These are phyloP conservation scores for Catostomus latipinnis DNA, from an alignment of 2,797 vertebrate genomes.

Conservation along the genomic window DNA sequence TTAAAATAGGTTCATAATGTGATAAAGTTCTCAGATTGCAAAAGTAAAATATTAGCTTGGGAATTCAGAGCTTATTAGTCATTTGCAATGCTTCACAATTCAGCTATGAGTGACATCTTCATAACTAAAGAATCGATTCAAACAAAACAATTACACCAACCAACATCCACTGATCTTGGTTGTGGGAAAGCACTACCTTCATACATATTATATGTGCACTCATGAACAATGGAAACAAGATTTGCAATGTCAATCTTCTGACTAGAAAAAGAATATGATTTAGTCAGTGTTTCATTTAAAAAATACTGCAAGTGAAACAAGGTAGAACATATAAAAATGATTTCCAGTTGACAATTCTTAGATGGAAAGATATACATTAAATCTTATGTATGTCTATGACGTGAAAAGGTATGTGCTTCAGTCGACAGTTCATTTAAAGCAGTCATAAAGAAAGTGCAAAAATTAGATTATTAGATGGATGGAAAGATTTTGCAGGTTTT, in stretches of 20 bases:
- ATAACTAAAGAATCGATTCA: not conserved
- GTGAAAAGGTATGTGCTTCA: not conserved
- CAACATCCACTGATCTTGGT: not conserved
- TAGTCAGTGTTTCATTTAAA: conserved; percentile 44
- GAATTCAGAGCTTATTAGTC: not conserved
- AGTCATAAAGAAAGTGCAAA: conserved; percentile 1
- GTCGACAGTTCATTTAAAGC: conserved; percentile 42
- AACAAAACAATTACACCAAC: not conserved
- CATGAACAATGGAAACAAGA: conserved; percentile 10
- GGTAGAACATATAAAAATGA: not conserved
- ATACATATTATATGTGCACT: conserved; percentile 6
- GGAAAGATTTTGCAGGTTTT: not conserved
- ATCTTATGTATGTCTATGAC: too few relatives aligned
- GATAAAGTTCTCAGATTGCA: not conserved
- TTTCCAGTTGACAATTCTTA: not conserved
- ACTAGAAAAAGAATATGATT: not conserved
- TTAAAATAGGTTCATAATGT: not conserved
- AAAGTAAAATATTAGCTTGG: not conserved
- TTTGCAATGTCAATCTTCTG: not conserved
- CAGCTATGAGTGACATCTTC: not conserved
- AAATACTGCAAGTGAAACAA: not conserved
- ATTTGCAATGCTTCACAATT: not conserved
- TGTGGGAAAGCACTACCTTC: not conserved
- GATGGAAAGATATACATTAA: too few relatives aligned
- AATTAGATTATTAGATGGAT: not conserved